Conservation (phyloP, 2,888 invertebrate genomes). For the Drosophila dives region DNA sequence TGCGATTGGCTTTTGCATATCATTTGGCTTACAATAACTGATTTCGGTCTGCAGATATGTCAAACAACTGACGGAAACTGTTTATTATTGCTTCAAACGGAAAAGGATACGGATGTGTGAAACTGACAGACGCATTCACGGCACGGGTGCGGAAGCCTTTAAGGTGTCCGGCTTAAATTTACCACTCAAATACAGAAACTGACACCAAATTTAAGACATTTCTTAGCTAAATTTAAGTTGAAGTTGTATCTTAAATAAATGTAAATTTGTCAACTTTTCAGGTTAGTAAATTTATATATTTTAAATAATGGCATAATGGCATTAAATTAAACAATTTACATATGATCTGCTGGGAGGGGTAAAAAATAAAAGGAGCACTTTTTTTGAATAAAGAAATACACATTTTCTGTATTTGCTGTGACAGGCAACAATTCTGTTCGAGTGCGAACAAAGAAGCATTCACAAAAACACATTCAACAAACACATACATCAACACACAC, state of each 20-base stretch:
- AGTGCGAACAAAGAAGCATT: conserved; percentile 30
- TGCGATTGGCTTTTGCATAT: conserved; percentile 69
- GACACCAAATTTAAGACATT: not conserved
- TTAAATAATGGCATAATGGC: not conserved
- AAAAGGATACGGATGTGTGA: conserved; percentile 78
- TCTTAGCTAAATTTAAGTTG: not conserved
- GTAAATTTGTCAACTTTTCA: not conserved
- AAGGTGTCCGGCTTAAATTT: conserved; percentile 24
- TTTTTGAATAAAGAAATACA: not conserved
- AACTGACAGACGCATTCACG: conserved; percentile 34
- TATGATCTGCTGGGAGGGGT: not conserved
- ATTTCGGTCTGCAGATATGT: conserved; percentile 70
- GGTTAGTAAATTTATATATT: not conserved
- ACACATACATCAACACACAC: conserved; percentile 32
- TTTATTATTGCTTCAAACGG: conserved; percentile 78
- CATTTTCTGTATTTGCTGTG: not conserved
- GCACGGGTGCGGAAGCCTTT: conserved; percentile 13
- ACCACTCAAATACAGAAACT: not conserved
- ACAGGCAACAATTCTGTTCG: conserved; percentile 27
- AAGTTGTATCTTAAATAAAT: not conserved
- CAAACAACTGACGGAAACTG: conserved; percentile 78
- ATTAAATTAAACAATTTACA: conserved; percentile 1
- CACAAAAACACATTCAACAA: conserved; percentile 10
- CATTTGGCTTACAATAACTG: conserved; percentile 70
- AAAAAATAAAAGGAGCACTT: not conserved